Evolutionary conservation across 2,797 vertebrate species (phyloP), one percentile per base, ranked within the genome.

Genomic region (Buphagus erythrorhynchus): DNA sequence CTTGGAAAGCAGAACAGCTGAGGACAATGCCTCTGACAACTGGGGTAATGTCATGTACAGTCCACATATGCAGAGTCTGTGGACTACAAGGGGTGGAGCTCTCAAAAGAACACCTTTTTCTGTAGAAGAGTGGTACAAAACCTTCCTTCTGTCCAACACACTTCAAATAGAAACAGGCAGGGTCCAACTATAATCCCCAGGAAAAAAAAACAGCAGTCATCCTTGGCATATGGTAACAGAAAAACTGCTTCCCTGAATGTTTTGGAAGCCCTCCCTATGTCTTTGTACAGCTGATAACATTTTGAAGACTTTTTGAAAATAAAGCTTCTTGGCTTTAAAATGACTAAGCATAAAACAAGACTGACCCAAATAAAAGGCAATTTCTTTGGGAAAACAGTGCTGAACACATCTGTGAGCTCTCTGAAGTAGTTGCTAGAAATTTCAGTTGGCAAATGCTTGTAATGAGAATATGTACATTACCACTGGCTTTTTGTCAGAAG

Each of bases 311-410:
- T 83, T 58, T 22, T 62, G 15, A 71, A 86, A 88, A 73, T 13
- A 54, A 77, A 4, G n/a, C 1, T 52, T 73, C 78, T 88, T 54
- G 6, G 24, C 25, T 72, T 89, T 65, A 63, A 68, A 76, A 54
- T 82, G 43, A 92, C 42, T 81, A 81, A 55, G 52, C 43, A 79
- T 55, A 83, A 90, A 86, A 31, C 24, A 74, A 67, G 20, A 74
- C 15, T 12, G 28, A 78, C 43, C 36, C n/a, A 81, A 52, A 94
- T 35, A 83, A 57, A 74, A 91, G 36, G 49, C 13, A 79, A 0
- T 48, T 58, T 48, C 20, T 73, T 81, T 22, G 10, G 40, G 66
- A 68, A 86, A 54, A 83, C 29, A 52, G 10, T 13, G 36, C 11
- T 63, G 24, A 82, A 46, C 19, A 36, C n/a, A 77, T 33, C 54